phyloP scores from a whole-genome alignment of 2,888 invertebrate genomes.

The Ditula angustiorana region DNA sequence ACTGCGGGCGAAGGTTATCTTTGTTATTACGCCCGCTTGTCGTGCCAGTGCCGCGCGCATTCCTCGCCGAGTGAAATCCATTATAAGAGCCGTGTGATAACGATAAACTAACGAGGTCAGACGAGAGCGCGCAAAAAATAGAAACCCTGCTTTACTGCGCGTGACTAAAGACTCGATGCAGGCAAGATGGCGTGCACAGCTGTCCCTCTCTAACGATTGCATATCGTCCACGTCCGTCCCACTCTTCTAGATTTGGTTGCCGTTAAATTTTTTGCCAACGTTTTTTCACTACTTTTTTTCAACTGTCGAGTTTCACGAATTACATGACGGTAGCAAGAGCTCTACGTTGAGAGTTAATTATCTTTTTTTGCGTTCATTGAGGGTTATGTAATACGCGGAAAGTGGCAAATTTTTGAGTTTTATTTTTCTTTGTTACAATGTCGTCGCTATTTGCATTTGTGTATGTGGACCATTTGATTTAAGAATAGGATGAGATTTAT shows the following conservation, averaged over 20 bases:
- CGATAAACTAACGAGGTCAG: constrained; percentile 84
- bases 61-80: constrained; percentile 41
- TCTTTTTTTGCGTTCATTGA: constrained; percentile 53
- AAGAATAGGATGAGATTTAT: constrained; percentile 32
- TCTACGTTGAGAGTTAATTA: constrained; percentile 51
- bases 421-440: constrained; percentile 38
- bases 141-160: constrained; percentile 80
- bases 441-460: constrained; percentile 10
- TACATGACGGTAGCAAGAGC: constrained; percentile 69
- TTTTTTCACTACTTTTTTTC: constrained; percentile 66
- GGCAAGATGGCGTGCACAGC: constrained; percentile 74
- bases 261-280: constrained; percentile 73
- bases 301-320: constrained; percentile 73
- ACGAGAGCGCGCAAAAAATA: constrained; percentile 81
- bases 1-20: constrained; percentile 44
- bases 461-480: constrained; percentile 25
- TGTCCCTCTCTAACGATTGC: constrained; percentile 63
- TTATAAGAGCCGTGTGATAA: constrained; percentile 67
- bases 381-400: constrained; percentile 52
- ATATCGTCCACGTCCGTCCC: constrained; percentile 54
- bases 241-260: constrained; percentile 65
- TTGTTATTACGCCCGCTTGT: constrained; percentile 39
- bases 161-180: constrained; percentile 80
- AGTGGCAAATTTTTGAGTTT: constrained; percentile 43
- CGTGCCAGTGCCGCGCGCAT: constrained; percentile 32